Evolutionary conservation across 2,888 invertebrate species (phyloP), one percentile per base, ranked within the genome.

Genomic region (Lasioglossum lativentre): DNA sequence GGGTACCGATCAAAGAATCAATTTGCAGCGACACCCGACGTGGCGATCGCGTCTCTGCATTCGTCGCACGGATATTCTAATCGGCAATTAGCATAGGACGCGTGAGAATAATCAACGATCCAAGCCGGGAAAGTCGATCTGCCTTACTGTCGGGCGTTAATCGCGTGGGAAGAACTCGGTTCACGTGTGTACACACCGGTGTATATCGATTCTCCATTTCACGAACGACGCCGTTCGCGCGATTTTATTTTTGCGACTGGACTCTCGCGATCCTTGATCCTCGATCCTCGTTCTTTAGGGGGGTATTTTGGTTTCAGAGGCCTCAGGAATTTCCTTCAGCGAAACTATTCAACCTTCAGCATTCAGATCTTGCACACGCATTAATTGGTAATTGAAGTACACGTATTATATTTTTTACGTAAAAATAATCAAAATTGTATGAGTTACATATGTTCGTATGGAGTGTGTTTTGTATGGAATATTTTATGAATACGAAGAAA

Each of bases 141-240:
- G 16, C 59, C 59, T 14, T n/a, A 45, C 38, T 45, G 76, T 68
- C 68, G 52, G 66, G 14, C 38, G 59, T 42, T 66, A 84, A 75
- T 76, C 81, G 82, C 79, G 89, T 89, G 86, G 86, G 86, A 89
- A 86, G 68, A 66, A 89, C 86, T 88, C 72, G 88, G 86, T 89
- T 83, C 59, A 70, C 74, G 77, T 83, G 30, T 27, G 16, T 19
- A 10, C 59, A 30, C 6, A 16, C 30, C 16, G 66, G 79, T 83
- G 2, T 10, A 23, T 23, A 80, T 85, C 83, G 70, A 76, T 75
- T 71, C 42, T 19, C 56, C 68, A 78, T 77, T 79, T 80, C 63
- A 81, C 77, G 42, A n/a, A 23, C 19, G 63, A 16, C 14, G n/a
- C 30, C 59, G 30, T 27, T 4, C 45, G 63, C 47, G 23, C 56